Evolutionary conservation across 2,888 invertebrate genomes (phyloP).

Genomic region (Bugula neritina): DNA sequence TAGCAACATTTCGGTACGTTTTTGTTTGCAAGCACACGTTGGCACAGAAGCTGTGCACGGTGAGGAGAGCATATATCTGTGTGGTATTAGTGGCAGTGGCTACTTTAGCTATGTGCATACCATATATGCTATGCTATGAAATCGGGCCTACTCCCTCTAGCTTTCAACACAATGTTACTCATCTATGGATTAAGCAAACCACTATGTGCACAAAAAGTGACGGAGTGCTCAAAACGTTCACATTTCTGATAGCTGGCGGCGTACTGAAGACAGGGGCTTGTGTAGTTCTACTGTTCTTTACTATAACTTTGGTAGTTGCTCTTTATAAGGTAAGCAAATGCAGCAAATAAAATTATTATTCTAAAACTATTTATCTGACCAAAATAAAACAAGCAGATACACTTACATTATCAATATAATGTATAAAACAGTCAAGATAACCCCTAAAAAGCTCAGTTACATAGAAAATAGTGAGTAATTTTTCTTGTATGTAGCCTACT

Average conservation of each 20-base stretch:
- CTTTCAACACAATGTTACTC: background rate
- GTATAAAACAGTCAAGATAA: no score
- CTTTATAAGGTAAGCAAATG: constrained; percentile 42
- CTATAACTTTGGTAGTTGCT: constrained; percentile 49
- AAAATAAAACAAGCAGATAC: no score
- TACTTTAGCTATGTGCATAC: constrained; percentile 46
- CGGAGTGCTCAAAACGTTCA: constrained; percentile 56
- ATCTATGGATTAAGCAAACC: background rate
- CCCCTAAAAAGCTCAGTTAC: no score
- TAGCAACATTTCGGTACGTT: constrained; percentile 84
- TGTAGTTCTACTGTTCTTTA: constrained; percentile 68
- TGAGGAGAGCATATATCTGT: constrained; percentile 44
- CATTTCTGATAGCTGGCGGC: constrained; percentile 87
- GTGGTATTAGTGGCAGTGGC: constrained; percentile 40
- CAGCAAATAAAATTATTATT: no score
- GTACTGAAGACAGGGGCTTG: constrained; percentile 86
- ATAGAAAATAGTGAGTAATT: no score
- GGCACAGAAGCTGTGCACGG: constrained; percentile 46
- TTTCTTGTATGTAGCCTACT: no score
- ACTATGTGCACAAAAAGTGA: background rate
- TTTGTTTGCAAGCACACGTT: constrained; percentile 52
- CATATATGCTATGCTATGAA: constrained; percentile 45
- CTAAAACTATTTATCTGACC: no score
- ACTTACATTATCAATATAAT: no score
- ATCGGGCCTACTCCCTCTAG: background rate